Base-by-base conservation (phyloP, 2,888 invertebrate species). In the Lydus trimaculatus region DNA sequence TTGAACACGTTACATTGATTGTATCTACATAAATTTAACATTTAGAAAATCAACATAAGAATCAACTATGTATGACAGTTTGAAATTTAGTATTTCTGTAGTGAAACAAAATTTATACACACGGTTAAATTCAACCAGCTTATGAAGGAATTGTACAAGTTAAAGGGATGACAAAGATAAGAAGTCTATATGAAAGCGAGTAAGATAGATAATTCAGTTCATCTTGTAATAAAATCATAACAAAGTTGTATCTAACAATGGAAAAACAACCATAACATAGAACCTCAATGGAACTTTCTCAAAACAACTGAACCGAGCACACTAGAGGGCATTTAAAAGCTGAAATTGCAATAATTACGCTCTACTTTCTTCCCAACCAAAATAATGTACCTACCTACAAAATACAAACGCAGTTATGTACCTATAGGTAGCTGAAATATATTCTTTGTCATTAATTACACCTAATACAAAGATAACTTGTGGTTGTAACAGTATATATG, bases 241-340 rank as follows among this genome's bases (percentile, higher is more conserved):
- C 28, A 28, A 52, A 56, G 56, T 56, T 28, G 56, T 56, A 15
- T 56, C 25, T 25, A 28, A 28, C 25, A 28, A 52, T 52, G 56
- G 25, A 28, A 28, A 25, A 28, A 25, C 9, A 25, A 52, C 3
- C 13, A 48, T 20, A 20, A 48, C 11, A 23, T 52, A 25, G 20
- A 56, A 56, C 56, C 56, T 25, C 56, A 25, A 20, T 56, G 56
- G 25, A 56, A 56, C 25, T 56, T 56, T 23, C 23, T 25, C 56
- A 56, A 25, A 56, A 56, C 56, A 48, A 48, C 20, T 20, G 48
- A 48, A 48, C 48, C 20, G 20, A 20, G 48, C 23, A 7, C 52
- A 56, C 56, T n/a, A 15, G 56, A 56, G 56, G 28, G 52, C 52
- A 25, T 52, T 56, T 56, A n/a, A 56, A 56, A 25, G 23, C 52